Base-by-base conservation (phyloP, 2,113 vertebrate species). In the Crotalus helleri region DNA sequence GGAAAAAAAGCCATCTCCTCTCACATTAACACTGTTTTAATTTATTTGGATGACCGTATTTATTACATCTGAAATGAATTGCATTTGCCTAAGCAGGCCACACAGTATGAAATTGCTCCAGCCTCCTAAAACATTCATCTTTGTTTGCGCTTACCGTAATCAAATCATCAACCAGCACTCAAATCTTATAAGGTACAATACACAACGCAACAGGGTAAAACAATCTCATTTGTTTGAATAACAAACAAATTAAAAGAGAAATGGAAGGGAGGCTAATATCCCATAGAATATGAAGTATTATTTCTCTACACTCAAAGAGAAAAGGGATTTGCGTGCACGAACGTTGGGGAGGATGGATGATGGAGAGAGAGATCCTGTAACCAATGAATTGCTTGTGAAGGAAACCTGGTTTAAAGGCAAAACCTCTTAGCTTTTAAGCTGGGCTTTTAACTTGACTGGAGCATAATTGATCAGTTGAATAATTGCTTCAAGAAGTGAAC, bases 401-500 rank as follows among this genome's bases (percentile, higher is more conserved):
- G 29, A 93, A 93, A 93, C 57, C 19, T 93, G 92, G 86, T 87
- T 51, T 93, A 59, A 46, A 2, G 46, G 74, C 29, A 93, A 88
- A 91, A 64, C 89, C 89, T 91, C 49, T 94, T 92, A 93, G 5
- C 44, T 92, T 93, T 95, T 96, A 94, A 95, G 89, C 53, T 58
- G 3, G 49, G 29, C 12, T 46, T 94, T 94, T 93, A 54, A 58
- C 87, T 53, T 93, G 57, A 86, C 53, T 57, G 59, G 96, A 46
- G 46, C 24, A 94, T 91, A 96, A 96, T 92, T 95, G 93, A 96
- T 95, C 94, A 93, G 93, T 91, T 95, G 88, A 96, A 89, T 94
- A 95, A 95, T 93, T 95, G 61, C 53, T 94, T 95, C 89, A 94
- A 95, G 94, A 95, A 95, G 86, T 33, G 95, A 95, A 96, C 95